phyloP scores from a whole-genome alignment of 92 coral and sea anemone genomes.

The Umimayanthus kanabou region DNA sequence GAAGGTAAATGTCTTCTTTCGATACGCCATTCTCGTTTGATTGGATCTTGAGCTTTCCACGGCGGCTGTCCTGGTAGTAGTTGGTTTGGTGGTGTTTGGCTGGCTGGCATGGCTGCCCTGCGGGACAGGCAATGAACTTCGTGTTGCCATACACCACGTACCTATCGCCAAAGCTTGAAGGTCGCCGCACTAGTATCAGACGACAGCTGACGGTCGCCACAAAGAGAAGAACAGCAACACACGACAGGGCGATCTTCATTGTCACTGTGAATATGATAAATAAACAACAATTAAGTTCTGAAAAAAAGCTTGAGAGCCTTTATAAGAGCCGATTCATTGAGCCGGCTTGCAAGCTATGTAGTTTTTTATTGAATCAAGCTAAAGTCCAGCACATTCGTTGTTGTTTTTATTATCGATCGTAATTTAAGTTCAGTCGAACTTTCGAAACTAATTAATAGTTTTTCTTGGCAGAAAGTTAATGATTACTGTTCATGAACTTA shows the following conservation, averaged over 20 bases:
- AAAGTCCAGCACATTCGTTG: no score
- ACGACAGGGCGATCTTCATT: neutral
- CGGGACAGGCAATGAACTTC: neutral
- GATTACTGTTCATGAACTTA: no score
- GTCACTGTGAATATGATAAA: neutral
- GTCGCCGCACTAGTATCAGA: neutral
- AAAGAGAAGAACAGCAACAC: neutral
- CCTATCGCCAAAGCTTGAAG: neutral
- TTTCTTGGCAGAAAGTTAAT: no score
- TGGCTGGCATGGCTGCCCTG: no score
- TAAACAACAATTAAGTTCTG: neutral
- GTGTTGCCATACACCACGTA: conserved; percentile 26
- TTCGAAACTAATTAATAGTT: no score
- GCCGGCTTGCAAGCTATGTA: neutral
- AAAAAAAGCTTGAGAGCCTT: neutral
- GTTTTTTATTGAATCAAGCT: no score
- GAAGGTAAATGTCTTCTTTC: no score
- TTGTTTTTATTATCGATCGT: no score
- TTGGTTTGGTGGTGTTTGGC: neutral
- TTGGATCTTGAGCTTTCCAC: no score
- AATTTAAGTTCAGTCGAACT: no score
- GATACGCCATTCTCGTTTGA: no score
- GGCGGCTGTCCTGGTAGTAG: neutral
- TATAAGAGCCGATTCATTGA: neutral
- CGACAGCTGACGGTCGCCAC: neutral